Evolutionary conservation across 2,888 invertebrate species (phyloP).

Genomic region (Lapara coniferarum): DNA sequence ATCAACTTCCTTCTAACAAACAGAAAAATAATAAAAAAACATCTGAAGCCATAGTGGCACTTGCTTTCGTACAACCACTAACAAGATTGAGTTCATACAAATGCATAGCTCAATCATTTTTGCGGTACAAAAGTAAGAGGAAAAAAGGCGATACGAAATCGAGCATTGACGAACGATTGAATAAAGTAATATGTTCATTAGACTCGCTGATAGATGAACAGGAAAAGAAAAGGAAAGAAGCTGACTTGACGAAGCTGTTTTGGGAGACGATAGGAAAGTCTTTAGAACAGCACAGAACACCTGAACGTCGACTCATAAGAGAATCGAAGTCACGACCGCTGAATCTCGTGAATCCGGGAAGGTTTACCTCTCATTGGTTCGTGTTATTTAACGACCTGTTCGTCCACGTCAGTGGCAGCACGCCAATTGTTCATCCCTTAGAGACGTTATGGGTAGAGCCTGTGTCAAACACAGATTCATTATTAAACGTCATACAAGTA

Average conservation of each 20-base stretch:
- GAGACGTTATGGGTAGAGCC: constrained; percentile 92
- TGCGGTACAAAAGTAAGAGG: constrained; percentile 75
- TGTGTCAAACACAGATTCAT: constrained; percentile 85
- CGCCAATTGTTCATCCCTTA: constrained; percentile 86
- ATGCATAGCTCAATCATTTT: constrained; percentile 83
- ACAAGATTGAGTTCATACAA: constrained; percentile 85
- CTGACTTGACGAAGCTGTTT: constrained; percentile 88
- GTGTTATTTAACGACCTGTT: constrained; percentile 92
- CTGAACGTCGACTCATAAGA: constrained; percentile 88
- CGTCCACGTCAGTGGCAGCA: constrained; percentile 88
- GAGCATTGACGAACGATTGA: constrained; percentile 80
- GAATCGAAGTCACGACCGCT: constrained; percentile 90
- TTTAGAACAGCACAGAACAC: constrained; percentile 85
- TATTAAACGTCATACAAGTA: constrained; percentile 86
- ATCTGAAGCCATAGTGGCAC: constrained; percentile 83
- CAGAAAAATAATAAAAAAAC: constrained; percentile 81
- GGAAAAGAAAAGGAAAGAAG: constrained; percentile 85
- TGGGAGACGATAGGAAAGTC: constrained; percentile 88
- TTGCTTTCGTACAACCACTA: constrained; percentile 85
- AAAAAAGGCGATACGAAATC: constrained; percentile 68
- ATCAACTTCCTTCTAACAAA: constrained; percentile 81
- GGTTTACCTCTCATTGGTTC: constrained; percentile 91
- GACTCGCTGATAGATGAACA: constrained; percentile 86
- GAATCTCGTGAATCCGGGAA: constrained; percentile 86
- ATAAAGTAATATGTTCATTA: constrained; percentile 85